These are phyloP conservation scores for Phlogophora meticulosa DNA, from an alignment of 2,888 invertebrate genomes.

Conservation along the genomic window DNA sequence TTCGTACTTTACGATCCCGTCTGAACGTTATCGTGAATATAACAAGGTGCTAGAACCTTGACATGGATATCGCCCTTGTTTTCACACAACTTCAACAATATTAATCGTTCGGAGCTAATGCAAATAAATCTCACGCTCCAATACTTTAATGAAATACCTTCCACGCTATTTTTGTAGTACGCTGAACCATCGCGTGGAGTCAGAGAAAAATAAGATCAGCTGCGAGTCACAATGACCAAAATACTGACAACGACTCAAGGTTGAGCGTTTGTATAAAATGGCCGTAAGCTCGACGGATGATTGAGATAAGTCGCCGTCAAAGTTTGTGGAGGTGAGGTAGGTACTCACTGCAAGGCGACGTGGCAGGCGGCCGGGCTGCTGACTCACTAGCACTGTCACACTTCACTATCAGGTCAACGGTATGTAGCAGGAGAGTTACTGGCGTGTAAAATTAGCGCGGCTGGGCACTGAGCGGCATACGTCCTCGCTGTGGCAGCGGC, in stretches of 20 bases:
- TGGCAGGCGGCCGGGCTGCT: conserved; percentile 48
- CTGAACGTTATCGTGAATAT: conserved; percentile 66
- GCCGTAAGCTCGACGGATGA: conserved; percentile 82
- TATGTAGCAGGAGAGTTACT: conserved; percentile 76
- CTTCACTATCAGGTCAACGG: conserved; percentile 86
- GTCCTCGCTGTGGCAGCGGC: conserved; percentile 79
- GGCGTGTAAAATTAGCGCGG: conserved; percentile 86
- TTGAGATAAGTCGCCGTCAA: conserved; percentile 78
- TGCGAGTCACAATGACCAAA: conserved; percentile 84
- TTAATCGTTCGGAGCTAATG: conserved; percentile 73
- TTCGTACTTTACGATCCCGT: conserved; percentile 55
- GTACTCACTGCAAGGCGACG: conserved; percentile 76
- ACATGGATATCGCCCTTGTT: conserved; percentile 80
- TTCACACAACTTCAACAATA: conserved; percentile 77
- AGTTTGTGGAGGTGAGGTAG: conserved; percentile 68
- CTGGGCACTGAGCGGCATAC: conserved; percentile 74
- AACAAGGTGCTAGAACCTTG: conserved; percentile 84
- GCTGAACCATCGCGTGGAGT: conserved; percentile 58
- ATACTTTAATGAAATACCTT: conserved; percentile 74
- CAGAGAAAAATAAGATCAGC: conserved; percentile 74
- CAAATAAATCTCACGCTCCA: conserved; percentile 72
- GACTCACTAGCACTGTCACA: conserved; percentile 77
- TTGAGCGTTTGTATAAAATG: conserved; percentile 86
- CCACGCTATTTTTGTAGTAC: conserved; percentile 69
- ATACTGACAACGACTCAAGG: conserved; percentile 86